Evolutionary conservation across 2,888 invertebrate species (phyloP).

Genomic region (Agapetus fuscipes): DNA sequence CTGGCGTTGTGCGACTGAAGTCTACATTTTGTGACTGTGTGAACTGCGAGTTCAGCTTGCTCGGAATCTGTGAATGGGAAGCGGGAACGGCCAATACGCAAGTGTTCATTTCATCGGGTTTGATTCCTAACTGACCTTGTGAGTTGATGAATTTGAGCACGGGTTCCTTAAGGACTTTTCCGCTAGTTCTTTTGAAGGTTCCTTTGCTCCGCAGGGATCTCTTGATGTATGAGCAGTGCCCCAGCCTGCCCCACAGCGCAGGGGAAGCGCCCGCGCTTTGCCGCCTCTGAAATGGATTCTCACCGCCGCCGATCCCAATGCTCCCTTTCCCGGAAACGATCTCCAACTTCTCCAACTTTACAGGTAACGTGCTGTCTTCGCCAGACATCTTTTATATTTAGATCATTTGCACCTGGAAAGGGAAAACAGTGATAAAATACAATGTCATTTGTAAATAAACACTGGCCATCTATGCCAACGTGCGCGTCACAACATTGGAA

Average conservation of each 20-base stretch:
- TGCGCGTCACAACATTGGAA: conserved; percentile 15
- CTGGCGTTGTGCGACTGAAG: not conserved
- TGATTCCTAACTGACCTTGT: conserved; percentile 11
- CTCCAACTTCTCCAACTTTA: conserved; percentile 46
- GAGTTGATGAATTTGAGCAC: conserved; percentile 41
- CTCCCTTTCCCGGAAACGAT: conserved; percentile 38
- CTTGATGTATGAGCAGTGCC: conserved; percentile 6
- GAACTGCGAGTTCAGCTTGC: conserved; percentile 3
- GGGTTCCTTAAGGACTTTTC: conserved; percentile 47
- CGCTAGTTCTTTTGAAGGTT: conserved; percentile 33
- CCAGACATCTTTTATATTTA: conserved; percentile 13
- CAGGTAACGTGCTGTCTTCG: conserved; percentile 30
- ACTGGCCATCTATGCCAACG: conserved; percentile 8
- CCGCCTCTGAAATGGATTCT: conserved; percentile 30
- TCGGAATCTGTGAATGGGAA: not conserved
- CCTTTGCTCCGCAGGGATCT: conserved; percentile 12
- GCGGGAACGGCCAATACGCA: conserved; percentile 4
- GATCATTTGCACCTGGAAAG: conserved; percentile 8
- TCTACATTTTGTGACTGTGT: not conserved
- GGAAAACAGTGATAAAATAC: conserved; percentile 2
- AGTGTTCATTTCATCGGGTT: conserved; percentile 10
- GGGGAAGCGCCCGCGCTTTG: conserved; percentile 3
- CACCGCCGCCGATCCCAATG: conserved; percentile 24
- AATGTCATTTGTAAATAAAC: conserved; percentile 7
- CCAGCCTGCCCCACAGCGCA: conserved; percentile 22